Percentiles rank a stretch among this genome's conserved stretches.
These are phyloP conservation scores for Alces alces DNA, from an alignment of 2,113 vertebrate genomes.

Conservation along the genomic window DNA sequence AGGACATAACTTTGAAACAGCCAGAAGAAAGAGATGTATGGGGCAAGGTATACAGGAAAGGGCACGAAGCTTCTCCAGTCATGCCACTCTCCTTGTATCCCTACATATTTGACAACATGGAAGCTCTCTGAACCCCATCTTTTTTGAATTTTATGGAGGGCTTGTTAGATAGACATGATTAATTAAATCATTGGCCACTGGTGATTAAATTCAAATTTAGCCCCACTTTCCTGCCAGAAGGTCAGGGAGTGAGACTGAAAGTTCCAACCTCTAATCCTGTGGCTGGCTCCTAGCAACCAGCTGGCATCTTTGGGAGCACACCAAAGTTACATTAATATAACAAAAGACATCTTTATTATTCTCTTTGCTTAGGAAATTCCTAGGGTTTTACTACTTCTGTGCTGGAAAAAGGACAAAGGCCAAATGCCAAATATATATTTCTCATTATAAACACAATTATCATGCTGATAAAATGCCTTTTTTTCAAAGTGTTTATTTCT, in stretches of 20 bases:
- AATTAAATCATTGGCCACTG: background rate
- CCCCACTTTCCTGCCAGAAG: background rate
- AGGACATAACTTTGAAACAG: background rate
- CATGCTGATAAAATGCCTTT: conserved; percentile 1
- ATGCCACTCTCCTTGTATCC: background rate
- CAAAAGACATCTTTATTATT: background rate
- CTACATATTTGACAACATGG: background rate
- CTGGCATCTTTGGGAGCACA: background rate
- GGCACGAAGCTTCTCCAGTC: background rate
- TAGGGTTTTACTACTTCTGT: background rate
- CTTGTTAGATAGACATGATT: background rate
- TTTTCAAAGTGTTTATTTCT: conserved; percentile 36
- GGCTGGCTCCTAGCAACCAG: background rate
- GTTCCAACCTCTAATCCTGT: background rate
- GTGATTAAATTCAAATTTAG: background rate
- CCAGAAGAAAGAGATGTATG: background rate
- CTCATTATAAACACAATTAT: background rate
- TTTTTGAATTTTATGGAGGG: background rate
- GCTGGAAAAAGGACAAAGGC: background rate
- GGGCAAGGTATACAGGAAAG: background rate
- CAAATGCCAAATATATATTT: background rate
- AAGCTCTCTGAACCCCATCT: background rate
- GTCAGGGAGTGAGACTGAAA: background rate
- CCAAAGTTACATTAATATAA: background rate
- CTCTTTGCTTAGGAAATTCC: background rate